Base-by-base conservation (phyloP, 2,797 vertebrate genomes). In the Notolabrus celidotus region DNA sequence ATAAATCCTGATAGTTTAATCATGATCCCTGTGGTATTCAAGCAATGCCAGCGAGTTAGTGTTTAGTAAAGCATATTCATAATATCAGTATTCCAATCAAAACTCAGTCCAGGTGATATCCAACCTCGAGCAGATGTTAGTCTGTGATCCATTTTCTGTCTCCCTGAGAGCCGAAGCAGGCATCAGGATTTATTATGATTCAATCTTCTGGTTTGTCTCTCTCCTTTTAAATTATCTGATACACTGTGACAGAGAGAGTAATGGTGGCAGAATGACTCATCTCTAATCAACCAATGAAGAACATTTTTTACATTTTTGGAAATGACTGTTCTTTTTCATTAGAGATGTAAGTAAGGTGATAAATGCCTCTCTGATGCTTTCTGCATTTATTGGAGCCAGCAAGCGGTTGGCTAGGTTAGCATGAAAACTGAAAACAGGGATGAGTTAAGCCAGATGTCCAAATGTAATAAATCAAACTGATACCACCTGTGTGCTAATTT, bases 201-300 rank as follows among this genome's bases (percentile, higher is more conserved):
- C 38, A 20, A 59, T 61, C 27, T 57, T 59, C 67, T 17, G 43
- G n/a, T 52, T 11, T 51, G 19, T 56, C 16, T n/a, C 39, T 47
- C 46, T 1, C 16, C 19, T 58, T 33, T 16, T 2, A 25, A 64
- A 14, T 15, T 39, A 19, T n/a, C n/a, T n/a, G n/a, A 61, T 27
- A 1, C 14, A 47, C n/a, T n/a, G n/a, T 61, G 27, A 1, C 14
- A 47, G 8, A 19, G 5, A 5, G 42, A 22, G 20, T 22, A 14
- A 29, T n/a, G n/a, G 53, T 14, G 15, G 11, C 54, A 20, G 29
- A 51, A 45, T 23, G 5, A 22, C 51, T 27, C 38, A 3, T 57
- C 15, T 22, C 33, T 22, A 10, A 39, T 25, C 5, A 39, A 22
- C 20, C 20, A 17, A 2, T 23, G 17, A 36, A 62, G 17, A 23